Base-by-base conservation (phyloP, 2,888 invertebrate species). In the Metacarcinus magister region DNA sequence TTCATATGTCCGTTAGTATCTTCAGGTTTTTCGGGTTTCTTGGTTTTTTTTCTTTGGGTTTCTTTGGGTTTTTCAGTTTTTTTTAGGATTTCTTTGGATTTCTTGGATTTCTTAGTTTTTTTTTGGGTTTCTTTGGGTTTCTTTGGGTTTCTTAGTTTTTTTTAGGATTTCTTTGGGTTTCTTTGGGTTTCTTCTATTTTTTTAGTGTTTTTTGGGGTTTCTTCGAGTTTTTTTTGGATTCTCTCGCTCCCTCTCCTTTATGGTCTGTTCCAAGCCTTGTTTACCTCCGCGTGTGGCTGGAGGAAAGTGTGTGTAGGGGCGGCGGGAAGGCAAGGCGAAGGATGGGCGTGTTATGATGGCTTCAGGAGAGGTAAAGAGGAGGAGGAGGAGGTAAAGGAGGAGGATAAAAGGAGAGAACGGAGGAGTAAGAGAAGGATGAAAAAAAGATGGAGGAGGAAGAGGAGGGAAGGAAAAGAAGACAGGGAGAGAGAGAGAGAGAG, bases 311-410 rank as follows among this genome's bases (percentile, higher is more conserved):
- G 67, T 23, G n/a, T n/a, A 67, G 32, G 82, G 82, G 82, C 82
- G 82, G 32, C 67, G 67, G 82, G 82, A 82, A 82, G 82, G 82
- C 82, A 5, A 23, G 82, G 32, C 32, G 82, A 82, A 32, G 13
- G 82, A 82, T 82, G 82, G 82, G 32, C 82, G 82, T 82, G 82
- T 82, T 82, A 82, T 82, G 82, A 82, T 82, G 82, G 82, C 82
- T 67, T 67, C n/a, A n/a, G 67, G 10, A 32, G 13, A 32, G 32
- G 82, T 28, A 10, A 32, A 82, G 8, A 32, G 32, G 82, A 28
- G 28, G 32, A 82, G 28, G 28, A 28, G 28, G 82, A 32, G 32
- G 28, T 7, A 28, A 4, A 32, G 10, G 13, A 2, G 82, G 32
- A 32, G 10, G 1, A 32, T 1, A 32, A 28, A 82, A 32, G 32